phyloP scores from a whole-genome alignment of 2,797 vertebrate species.

The Halcyon chelicuti region DNA sequence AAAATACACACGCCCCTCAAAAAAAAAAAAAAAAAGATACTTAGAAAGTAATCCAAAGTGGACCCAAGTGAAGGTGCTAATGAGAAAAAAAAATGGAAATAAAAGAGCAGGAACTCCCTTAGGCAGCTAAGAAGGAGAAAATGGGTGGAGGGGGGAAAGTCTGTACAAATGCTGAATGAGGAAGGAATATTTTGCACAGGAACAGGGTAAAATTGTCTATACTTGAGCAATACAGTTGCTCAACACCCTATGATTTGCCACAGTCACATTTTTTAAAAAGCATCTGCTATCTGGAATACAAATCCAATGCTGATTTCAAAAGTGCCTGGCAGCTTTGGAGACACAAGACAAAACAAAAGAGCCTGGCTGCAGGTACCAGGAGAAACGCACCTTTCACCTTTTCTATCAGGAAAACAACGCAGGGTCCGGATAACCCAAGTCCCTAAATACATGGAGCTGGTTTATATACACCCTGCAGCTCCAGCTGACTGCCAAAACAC shows the following conservation, averaged over 20 bases:
- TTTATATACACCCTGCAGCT: neutral
- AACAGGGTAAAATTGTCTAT: rapidly evolving
- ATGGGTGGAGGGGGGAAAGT: neutral
- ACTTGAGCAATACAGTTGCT: rapidly evolving
- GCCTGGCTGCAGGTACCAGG: neutral
- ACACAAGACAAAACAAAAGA: neutral
- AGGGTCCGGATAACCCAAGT: neutral
- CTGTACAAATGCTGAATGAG: neutral
- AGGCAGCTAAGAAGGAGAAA: neutral
- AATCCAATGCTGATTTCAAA: neutral
- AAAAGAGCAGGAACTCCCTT: neutral
- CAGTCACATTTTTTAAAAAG: neutral
- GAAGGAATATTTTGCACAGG: neutral
- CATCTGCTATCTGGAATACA: neutral
- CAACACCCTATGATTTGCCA: neutral
- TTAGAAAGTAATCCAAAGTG: neutral
- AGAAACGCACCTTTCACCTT: neutral
- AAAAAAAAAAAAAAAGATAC: neutral
- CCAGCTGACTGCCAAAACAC: neutral
- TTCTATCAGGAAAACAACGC: rapidly evolving
- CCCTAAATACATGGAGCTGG: neutral
- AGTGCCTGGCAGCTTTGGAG: neutral
- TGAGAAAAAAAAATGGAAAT: neutral
- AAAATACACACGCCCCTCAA: neutral
- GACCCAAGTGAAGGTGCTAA: neutral